Evolutionary conservation across 2,888 invertebrate species (phyloP).

Genomic region (Serrognathus titanus): DNA sequence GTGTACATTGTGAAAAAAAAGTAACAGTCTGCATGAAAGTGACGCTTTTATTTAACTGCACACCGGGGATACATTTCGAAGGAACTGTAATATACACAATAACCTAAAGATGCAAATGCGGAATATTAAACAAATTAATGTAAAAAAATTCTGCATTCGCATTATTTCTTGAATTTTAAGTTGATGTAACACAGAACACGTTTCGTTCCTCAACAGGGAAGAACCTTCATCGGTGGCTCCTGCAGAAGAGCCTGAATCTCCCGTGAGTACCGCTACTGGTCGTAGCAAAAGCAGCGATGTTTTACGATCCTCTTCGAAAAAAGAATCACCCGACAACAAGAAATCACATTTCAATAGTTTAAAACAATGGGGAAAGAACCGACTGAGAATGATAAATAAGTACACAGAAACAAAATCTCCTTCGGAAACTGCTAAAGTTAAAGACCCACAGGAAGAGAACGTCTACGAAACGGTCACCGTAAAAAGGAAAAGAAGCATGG

Average conservation of each 20-base stretch:
- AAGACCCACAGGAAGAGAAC: slow-evolving; percentile 61
- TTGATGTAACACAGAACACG: background rate
- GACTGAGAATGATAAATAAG: slow-evolving; percentile 71
- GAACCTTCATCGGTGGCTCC: slow-evolving; percentile 8
- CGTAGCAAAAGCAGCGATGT: slow-evolving; percentile 75
- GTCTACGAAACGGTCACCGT: slow-evolving; percentile 65
- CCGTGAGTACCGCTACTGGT: slow-evolving; percentile 55
- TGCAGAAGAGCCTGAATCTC: slow-evolving; percentile 42
- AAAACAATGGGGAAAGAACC: slow-evolving; percentile 81
- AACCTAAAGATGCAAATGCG: background rate
- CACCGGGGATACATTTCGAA: background rate
- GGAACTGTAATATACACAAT: no score
- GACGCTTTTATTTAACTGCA: background rate
- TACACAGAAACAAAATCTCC: slow-evolving; percentile 54
- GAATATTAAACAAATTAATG: background rate
- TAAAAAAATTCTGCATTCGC: background rate
- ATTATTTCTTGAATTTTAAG: background rate
- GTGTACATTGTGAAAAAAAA: background rate
- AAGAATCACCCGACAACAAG: slow-evolving; percentile 60
- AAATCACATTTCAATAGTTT: slow-evolving; percentile 74
- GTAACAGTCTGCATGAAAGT: slow-evolving; percentile 1
- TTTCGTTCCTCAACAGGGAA: slow-evolving; percentile 15
- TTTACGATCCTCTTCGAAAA: slow-evolving; percentile 58
- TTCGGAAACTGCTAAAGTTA: slow-evolving; percentile 50
- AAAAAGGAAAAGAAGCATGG: slow-evolving; percentile 57